Evolutionary conservation across 2,797 vertebrate genomes (phyloP).

Genomic region (Zenarchopterus dispar): DNA sequence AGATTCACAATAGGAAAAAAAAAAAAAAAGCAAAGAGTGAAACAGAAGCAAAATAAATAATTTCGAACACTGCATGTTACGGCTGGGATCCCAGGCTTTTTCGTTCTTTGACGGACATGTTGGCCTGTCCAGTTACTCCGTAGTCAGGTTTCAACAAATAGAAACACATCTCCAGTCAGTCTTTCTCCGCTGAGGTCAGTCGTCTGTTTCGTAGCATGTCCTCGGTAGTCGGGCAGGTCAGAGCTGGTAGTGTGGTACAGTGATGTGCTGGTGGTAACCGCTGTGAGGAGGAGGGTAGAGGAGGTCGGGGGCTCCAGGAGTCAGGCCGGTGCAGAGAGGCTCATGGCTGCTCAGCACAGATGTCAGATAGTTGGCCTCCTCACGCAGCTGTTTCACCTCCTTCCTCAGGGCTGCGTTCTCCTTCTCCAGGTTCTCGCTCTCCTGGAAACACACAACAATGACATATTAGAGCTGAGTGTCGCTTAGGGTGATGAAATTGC

Average conservation of each 20-base stretch:
- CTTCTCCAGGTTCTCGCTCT: constrained; percentile 95
- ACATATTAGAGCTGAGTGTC: background rate
- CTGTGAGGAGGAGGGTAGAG: constrained; percentile 84
- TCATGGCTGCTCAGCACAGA: constrained; percentile 92
- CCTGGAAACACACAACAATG: constrained; percentile 75
- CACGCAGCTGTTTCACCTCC: constrained; percentile 93
- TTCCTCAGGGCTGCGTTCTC: constrained; percentile 92
- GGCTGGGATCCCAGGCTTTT: constrained; percentile 22
- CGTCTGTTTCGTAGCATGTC: constrained; percentile 48
- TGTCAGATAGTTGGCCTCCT: constrained; percentile 93
- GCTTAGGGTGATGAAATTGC: too few relatives aligned
- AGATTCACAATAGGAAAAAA: constrained; percentile 47
- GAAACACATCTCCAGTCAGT: constrained; percentile 48
- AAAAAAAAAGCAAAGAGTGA: constrained; percentile 45
- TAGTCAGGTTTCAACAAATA: constrained; percentile 20
- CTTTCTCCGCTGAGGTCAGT: constrained; percentile 66
- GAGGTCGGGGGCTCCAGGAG: constrained; percentile 82
- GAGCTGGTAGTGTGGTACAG: constrained; percentile 91
- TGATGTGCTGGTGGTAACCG: constrained; percentile 89
- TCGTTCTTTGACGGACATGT: constrained; percentile 23
- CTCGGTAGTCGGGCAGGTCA: constrained; percentile 69
- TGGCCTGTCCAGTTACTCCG: constrained; percentile 16
- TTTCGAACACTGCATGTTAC: constrained; percentile 40
- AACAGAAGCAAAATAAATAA: constrained; percentile 71
- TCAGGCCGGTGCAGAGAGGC: constrained; percentile 87